These are phyloP conservation scores for Mohoua ochrocephala DNA, from an alignment of 2,113 vertebrate genomes.

Conservation along the genomic window DNA sequence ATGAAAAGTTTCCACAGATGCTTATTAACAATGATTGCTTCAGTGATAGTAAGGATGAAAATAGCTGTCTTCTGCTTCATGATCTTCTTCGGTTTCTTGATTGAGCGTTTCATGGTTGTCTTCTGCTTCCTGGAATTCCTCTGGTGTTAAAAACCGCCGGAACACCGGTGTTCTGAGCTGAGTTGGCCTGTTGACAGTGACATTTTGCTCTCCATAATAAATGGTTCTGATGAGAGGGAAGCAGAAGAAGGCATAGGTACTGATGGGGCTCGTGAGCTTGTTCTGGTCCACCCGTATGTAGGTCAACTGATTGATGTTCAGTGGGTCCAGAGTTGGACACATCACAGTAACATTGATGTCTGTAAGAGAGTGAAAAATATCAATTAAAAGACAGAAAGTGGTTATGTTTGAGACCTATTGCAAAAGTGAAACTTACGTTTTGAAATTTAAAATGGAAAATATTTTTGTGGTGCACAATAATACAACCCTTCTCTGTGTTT, in stretches of 20 bases:
- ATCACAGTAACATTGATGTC: conserved; percentile 79
- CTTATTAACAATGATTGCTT: neutral
- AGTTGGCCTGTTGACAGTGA: conserved; percentile 23
- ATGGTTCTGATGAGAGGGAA: conserved; percentile 78
- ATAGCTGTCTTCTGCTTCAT: conserved; percentile 38
- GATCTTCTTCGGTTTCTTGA: conserved; percentile 33
- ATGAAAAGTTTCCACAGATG: neutral
- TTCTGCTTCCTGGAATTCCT: conserved; percentile 63
- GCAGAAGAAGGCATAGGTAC: conserved; percentile 71
- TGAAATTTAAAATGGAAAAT: neutral
- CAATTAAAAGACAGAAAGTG: neutral
- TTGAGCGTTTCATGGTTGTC: neutral
- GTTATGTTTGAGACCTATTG: neutral
- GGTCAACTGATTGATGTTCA: conserved; percentile 72
- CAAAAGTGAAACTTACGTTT: neutral
- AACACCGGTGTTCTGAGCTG: conserved; percentile 64
- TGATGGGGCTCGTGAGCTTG: conserved; percentile 74
- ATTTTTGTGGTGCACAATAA: neutral
- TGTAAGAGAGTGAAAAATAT: conserved; percentile 56
- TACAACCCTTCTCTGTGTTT: neutral
- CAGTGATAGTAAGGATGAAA: conserved; percentile 60
- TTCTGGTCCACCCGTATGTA: conserved; percentile 81
- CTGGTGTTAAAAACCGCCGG: conserved; percentile 58
- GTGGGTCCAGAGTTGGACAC: conserved; percentile 73
- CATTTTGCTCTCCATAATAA: conserved; percentile 80